A percentile compares a stretch with the other conserved stretches of the same genome.
These are phyloP conservation scores for Atractosteus spatula DNA, from an alignment of 2,113 vertebrate genomes.

Conservation along the genomic window DNA sequence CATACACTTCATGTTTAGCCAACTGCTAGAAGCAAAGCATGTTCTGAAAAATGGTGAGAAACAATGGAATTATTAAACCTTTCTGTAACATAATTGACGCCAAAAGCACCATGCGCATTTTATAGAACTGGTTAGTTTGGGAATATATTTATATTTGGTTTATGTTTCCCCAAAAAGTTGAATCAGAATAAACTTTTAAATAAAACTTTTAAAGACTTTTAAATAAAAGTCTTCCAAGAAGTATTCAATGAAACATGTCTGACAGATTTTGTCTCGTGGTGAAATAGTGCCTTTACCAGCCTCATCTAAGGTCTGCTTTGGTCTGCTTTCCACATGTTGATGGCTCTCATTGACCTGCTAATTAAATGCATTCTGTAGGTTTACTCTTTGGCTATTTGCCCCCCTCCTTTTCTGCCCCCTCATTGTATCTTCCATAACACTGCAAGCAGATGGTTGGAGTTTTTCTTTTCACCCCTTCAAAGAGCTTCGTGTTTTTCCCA, in stretches of 20 bases:
- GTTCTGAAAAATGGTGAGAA: too few species aligned
- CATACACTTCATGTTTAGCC: too few species aligned
- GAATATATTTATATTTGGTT: too few species aligned
- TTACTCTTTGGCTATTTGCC: constrained; percentile 35
- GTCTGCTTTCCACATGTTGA: constrained; percentile 30
- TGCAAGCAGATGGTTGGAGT: constrained; percentile 72
- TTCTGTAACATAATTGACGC: too few species aligned
- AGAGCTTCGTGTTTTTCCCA: constrained; percentile 71
- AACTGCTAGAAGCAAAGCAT: too few species aligned
- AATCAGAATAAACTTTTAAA: too few species aligned
- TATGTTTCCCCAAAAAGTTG: too few species aligned
- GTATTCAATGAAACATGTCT: not conserved
- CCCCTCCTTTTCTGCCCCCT: constrained; percentile 31
- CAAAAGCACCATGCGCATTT: too few species aligned
- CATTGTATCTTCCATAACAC: constrained; percentile 54
- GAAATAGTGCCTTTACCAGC: not conserved
- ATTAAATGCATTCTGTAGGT: constrained; percentile 56
- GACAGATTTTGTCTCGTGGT: not conserved
- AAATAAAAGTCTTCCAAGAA: too few species aligned
- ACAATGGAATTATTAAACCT: too few species aligned
- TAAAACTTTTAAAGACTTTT: too few species aligned
- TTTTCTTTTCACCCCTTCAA: constrained; percentile 69
- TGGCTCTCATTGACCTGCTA: constrained; percentile 51
- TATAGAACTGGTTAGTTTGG: too few species aligned
- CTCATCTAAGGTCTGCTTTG: constrained; percentile 23